Conservation (phyloP, 2,113 vertebrate genomes). For the Sinosuthora webbiana region DNA sequence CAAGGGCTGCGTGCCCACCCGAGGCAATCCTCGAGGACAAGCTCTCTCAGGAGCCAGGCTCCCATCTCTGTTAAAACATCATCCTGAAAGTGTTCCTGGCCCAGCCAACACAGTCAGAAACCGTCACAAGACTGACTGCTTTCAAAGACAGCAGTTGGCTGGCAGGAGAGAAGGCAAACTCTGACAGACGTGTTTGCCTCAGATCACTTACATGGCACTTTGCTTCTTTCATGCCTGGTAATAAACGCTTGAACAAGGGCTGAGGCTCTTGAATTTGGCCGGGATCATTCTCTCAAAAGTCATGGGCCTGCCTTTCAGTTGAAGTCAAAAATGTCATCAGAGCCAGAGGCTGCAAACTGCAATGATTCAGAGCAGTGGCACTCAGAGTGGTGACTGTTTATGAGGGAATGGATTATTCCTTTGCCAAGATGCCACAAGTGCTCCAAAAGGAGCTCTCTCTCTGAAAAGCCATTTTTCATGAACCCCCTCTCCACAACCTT, state of each 20-base stretch:
- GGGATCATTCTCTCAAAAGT: neutral
- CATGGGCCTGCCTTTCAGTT: neutral
- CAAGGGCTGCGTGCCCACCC: neutral
- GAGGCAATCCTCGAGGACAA: neutral
- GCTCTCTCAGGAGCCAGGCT: neutral
- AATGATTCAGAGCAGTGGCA: neutral
- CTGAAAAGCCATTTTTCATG: neutral
- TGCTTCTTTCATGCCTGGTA: neutral
- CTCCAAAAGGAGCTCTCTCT: neutral
- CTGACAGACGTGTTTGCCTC: neutral
- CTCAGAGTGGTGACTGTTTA: neutral
- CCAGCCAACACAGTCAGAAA: neutral
- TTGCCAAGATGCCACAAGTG: neutral
- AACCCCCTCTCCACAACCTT: neutral
- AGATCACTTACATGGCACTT: neutral
- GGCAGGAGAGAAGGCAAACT: neutral
- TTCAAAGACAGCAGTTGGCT: neutral
- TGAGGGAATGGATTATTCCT: neutral
- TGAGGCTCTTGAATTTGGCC: conserved; percentile 1
- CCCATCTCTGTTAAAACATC: neutral
- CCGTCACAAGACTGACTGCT: neutral
- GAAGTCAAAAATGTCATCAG: neutral
- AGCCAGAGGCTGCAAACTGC: neutral
- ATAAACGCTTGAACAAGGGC: neutral
- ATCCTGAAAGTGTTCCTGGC: neutral